Percentiles rank a stretch among this genome's conserved stretches.
Conservation (phyloP, 2,888 invertebrate species). For the Cryptocheilus praepositus region DNA sequence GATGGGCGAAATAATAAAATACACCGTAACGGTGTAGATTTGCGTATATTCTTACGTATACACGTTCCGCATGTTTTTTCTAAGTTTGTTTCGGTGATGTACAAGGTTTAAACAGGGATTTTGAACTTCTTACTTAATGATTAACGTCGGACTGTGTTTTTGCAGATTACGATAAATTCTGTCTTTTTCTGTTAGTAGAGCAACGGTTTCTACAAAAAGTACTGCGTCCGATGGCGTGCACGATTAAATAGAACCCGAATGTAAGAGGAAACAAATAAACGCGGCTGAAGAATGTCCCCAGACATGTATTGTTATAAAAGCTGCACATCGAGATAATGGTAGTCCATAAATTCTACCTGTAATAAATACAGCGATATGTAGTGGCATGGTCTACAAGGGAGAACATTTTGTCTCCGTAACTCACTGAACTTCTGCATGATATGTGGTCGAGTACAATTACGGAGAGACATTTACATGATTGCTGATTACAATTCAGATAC, state of each 20-base stretch:
- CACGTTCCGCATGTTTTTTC: too few species aligned
- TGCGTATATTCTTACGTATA: too few species aligned
- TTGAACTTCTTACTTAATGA: too few species aligned
- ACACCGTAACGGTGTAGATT: too few species aligned
- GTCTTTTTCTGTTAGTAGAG: background rate
- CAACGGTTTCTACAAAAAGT: background rate
- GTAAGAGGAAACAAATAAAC: slow-evolving; percentile 56
- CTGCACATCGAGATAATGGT: background rate
- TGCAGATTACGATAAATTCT: background rate
- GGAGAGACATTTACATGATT: too few species aligned
- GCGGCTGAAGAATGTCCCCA: slow-evolving; percentile 56
- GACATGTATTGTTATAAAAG: slow-evolving; percentile 56
- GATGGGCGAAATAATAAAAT: too few species aligned
- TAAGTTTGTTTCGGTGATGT: too few species aligned
- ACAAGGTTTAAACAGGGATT: too few species aligned
- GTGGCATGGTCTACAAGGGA: slow-evolving; percentile 44
- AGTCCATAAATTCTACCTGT: slow-evolving; percentile 45
- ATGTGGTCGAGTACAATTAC: too few species aligned
- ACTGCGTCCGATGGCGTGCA: slow-evolving; percentile 5
- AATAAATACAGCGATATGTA: slow-evolving; percentile 42
- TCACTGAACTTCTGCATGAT: too few species aligned
- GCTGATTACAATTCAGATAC: too few species aligned
- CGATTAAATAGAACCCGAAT: slow-evolving; percentile 34
- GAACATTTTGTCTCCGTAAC: slow-evolving; percentile 23
- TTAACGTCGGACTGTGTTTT: too few species aligned